Conservation (phyloP, 2,797 vertebrate species). For the Alectoris magna region DNA sequence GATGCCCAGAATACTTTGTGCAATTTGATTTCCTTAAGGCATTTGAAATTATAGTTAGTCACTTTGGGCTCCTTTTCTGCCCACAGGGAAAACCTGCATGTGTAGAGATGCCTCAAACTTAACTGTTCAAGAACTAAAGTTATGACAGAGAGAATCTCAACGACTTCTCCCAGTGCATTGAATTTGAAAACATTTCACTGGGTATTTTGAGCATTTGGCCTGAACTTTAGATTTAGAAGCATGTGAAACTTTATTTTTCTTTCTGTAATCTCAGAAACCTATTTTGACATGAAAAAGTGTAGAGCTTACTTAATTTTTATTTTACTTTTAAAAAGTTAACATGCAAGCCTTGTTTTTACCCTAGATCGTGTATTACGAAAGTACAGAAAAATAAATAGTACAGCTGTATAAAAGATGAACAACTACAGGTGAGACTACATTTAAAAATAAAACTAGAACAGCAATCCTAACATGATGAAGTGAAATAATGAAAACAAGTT, state of each 20-base stretch:
- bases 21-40: neutral
- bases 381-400: neutral
- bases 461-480: neutral
- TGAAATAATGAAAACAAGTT: neutral
- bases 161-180: neutral
- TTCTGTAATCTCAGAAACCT: neutral
- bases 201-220: neutral
- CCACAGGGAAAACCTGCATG: fast-evolving
- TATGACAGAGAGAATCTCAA: neutral
- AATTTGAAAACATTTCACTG: neutral
- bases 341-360: neutral
- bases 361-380: neutral
- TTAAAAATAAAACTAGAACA: neutral
- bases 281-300: neutral
- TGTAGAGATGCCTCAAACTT: neutral
- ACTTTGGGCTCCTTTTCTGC: neutral
- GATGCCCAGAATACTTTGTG: neutral
- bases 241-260: neutral
- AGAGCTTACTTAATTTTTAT: neutral
- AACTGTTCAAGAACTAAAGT: neutral
- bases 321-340: neutral
- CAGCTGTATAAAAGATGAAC: neutral
- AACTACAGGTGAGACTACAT: neutral
- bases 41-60: neutral
- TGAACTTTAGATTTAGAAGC: neutral